Percentiles rank a stretch among this genome's conserved stretches.
Conservation (phyloP, 2,888 invertebrate genomes). For the Yponomeuta cagnagella region DNA sequence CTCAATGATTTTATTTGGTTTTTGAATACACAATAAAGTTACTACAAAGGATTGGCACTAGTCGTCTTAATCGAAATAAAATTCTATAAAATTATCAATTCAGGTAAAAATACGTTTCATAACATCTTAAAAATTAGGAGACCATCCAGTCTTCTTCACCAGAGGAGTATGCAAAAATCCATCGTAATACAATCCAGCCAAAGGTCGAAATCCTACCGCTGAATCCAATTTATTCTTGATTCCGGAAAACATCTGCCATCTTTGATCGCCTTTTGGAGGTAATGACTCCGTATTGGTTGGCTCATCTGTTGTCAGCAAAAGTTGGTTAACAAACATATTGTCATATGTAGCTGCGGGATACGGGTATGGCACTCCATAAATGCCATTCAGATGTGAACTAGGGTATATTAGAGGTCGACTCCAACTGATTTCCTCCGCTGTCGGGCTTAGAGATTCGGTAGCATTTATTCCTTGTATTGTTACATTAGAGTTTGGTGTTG, state of each 20-base stretch:
- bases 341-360: slow-evolving; percentile 32
- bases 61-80: too few species aligned
- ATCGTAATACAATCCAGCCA: slow-evolving; percentile 66
- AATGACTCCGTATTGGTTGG: slow-evolving; percentile 41
- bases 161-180: slow-evolving; percentile 56
- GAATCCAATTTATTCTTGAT: slow-evolving; percentile 30
- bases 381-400: neutral
- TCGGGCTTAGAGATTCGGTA: slow-evolving; percentile 16
- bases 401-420: neutral
- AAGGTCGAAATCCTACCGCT: slow-evolving; percentile 48
- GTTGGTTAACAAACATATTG: slow-evolving; percentile 42
- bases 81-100: too few species aligned
- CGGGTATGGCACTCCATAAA: slow-evolving; percentile 3
- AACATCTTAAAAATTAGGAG: slow-evolving; percentile 7
- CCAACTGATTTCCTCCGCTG: slow-evolving; percentile 17
- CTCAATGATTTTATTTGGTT: too few species aligned
- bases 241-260: slow-evolving; percentile 44
- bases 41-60: too few species aligned
- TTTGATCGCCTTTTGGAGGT: slow-evolving; percentile 41
- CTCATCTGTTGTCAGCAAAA: slow-evolving; percentile 53
- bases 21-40: too few species aligned
- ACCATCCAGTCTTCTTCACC: slow-evolving; percentile 24
- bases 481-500: neutral
- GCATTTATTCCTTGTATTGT: slow-evolving; percentile 8
- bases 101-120: neutral